Percentiles rank a stretch among this genome's conserved stretches.
These are phyloP conservation scores for Cheilosia pagana DNA, from an alignment of 2,888 invertebrate genomes.

Conservation along the genomic window DNA sequence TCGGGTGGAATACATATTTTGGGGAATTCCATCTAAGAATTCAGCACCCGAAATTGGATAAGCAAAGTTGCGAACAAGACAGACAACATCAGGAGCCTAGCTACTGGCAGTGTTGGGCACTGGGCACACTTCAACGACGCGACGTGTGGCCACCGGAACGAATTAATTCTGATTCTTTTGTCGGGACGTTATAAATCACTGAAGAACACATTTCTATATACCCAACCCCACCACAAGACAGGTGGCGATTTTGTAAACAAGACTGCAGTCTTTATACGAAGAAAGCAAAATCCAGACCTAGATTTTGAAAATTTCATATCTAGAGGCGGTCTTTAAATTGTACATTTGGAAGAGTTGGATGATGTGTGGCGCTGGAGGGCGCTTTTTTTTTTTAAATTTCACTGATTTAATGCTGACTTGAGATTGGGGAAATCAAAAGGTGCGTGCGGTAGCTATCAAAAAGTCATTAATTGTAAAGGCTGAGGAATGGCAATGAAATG, in stretches of 20 bases:
- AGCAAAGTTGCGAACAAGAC: conserved; percentile 48
- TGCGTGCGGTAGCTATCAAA: conserved; percentile 64
- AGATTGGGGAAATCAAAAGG: conserved; percentile 32
- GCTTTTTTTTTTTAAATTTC: conserved; percentile 27
- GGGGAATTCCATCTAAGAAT: conserved; percentile 62
- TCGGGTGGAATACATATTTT: conserved; percentile 57
- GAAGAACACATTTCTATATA: conserved; percentile 19
- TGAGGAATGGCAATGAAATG: conserved; percentile 66
- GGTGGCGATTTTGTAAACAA: conserved; percentile 59
- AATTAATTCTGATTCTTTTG: conserved; percentile 71
- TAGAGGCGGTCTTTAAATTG: conserved; percentile 54
- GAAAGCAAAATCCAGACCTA: conserved; percentile 53
- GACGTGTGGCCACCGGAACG: conserved; percentile 65
- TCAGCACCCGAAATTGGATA: conserved; percentile 9
- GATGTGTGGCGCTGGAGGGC: conserved; percentile 56
- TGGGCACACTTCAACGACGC: conserved; percentile 61
- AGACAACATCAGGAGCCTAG: conserved; percentile 64
- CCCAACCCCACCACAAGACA: conserved; percentile 49
- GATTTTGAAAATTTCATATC: conserved; percentile 58
- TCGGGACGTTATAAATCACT: conserved; percentile 72
- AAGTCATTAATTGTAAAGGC: conserved; percentile 67
- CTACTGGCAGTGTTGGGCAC: conserved; percentile 68
- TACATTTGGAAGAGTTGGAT: conserved; percentile 39
- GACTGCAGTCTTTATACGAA: conserved; percentile 44
- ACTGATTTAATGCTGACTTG: conserved; percentile 29